A percentile compares a stretch with the other conserved stretches of the same genome.
phyloP scores from a whole-genome alignment of 2,797 vertebrate genomes.

The Hafferia zeledoni region DNA sequence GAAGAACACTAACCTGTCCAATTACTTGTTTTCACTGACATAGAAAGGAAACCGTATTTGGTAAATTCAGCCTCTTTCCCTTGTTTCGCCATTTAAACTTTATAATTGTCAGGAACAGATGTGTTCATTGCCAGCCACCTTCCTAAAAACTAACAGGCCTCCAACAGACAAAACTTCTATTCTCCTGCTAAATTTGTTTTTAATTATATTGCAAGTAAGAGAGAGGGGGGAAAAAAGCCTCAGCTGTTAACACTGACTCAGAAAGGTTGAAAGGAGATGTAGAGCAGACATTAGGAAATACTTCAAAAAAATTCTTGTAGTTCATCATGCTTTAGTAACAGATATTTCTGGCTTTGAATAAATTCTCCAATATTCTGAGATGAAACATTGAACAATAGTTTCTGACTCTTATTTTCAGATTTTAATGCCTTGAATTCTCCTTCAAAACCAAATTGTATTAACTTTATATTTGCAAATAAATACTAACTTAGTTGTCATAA shows the following conservation, averaged over 20 bases:
- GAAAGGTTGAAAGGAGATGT: slow-evolving; percentile 73
- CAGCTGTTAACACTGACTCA: slow-evolving; percentile 76
- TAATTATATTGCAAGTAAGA: slow-evolving; percentile 78
- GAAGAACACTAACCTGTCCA: not conserved
- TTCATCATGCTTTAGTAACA: slow-evolving; percentile 74
- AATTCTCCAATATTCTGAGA: slow-evolving; percentile 73
- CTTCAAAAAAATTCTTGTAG: slow-evolving; percentile 61
- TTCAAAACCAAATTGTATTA: slow-evolving; percentile 75
- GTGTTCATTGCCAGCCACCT: slow-evolving; percentile 52
- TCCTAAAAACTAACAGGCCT: slow-evolving; percentile 64
- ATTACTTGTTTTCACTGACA: slow-evolving; percentile 37
- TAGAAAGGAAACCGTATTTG: slow-evolving; percentile 61
- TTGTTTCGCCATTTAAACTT: slow-evolving; percentile 25
- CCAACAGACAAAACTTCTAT: slow-evolving; percentile 72
- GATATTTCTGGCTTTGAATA: slow-evolving; percentile 74
- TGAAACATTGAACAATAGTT: slow-evolving; percentile 72
- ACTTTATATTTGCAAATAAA: slow-evolving; percentile 79
- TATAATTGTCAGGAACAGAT: slow-evolving; percentile 67
- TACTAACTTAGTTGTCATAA: slow-evolving; percentile 79
- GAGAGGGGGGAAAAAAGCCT: slow-evolving; percentile 61
- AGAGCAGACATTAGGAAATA: slow-evolving; percentile 79
- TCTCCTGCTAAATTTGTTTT: slow-evolving; percentile 80
- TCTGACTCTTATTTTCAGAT: slow-evolving; percentile 73
- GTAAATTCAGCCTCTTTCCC: slow-evolving; percentile 50
- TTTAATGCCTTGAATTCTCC: slow-evolving; percentile 72